Evolutionary conservation across 2,888 invertebrate species (phyloP).

Genomic region (Euphydryas editha): DNA sequence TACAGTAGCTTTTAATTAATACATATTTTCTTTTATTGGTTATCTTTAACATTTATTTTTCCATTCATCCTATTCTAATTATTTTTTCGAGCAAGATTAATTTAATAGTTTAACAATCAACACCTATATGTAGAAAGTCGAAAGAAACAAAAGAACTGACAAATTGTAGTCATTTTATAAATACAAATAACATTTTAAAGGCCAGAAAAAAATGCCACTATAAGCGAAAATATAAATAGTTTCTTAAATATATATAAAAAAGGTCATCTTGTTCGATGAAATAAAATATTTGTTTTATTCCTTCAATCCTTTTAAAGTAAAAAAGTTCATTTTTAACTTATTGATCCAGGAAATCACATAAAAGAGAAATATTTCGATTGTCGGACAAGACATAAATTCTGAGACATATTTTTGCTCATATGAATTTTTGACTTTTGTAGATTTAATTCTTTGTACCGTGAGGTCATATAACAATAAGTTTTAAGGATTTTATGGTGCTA

Average conservation of each 20-base stretch:
- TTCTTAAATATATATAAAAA: background rate
- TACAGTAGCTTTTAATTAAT: too few relatives aligned
- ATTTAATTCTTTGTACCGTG: conserved; percentile 13
- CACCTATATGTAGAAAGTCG: too few relatives aligned
- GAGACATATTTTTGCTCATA: background rate
- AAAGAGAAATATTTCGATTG: background rate
- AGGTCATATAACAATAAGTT: conserved; percentile 30
- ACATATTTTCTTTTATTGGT: too few relatives aligned
- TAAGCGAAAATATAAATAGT: background rate
- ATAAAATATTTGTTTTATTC: conserved; percentile 16
- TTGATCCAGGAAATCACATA: conserved; percentile 25
- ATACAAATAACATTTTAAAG: too few relatives aligned
- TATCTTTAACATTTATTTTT: too few relatives aligned
- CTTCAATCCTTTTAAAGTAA: conserved; percentile 16
- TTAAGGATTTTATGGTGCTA: conserved; percentile 32
- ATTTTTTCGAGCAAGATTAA: too few relatives aligned
- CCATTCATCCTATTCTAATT: too few relatives aligned
- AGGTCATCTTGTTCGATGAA: background rate
- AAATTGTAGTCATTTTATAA: too few relatives aligned
- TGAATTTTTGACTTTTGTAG: background rate
- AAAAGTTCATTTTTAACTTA: conserved; percentile 17
- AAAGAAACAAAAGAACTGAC: too few relatives aligned
- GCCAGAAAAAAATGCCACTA: background rate
- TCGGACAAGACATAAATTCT: conserved; percentile 10
- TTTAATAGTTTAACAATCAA: too few relatives aligned